Base-by-base conservation (phyloP, 2,797 vertebrate species). In the Tapera naevia region DNA sequence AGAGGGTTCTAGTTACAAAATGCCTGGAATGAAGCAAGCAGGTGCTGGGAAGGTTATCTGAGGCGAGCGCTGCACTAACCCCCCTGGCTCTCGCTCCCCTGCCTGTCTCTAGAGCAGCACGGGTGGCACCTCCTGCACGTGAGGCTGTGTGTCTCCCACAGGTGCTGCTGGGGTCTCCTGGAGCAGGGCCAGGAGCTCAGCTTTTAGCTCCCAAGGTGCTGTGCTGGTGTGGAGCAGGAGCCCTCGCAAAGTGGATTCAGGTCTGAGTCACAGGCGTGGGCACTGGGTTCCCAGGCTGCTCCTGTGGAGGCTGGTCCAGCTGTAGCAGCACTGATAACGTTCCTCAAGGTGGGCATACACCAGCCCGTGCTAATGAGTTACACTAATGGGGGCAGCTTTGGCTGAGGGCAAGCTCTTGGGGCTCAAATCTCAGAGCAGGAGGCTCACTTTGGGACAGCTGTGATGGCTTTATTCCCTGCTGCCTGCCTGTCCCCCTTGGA, bases 1-100 rank as follows among this genome's bases (percentile, higher is more conserved):
- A 80, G 80, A 81, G 94, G 89, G 85, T 15, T 96, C 95, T 88
- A 23, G 82, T 96, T 95, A 96, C 94, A 85, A 86, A 93, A 73
- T n/a, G 88, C 79, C 72, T 33, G 76, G 86, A 93, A 94, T 41
- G 85, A 88, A 96, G 70, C 14, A 1, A 91, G 95, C 94, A 94
- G 92, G 83, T 94, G 95, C 89, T 25, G 86, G 64, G 73, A 27
- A 86, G 94, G 94, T 93, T 88, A 96, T 61, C 80, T 78, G 91
- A 96, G 95, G 92, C 81, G 80, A 97, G 60, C 1, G 0, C 65
- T 8, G 75, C 0, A 2, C 15, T 56, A 8, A 15, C 28, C 71
- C 62, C 64, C 4, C 9, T 0, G 0, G 10, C 41, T 21, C 58
- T 33, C 0, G 0, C 46, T 80, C 39, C 46, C 41, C 15, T 1